Percentiles rank a stretch among this genome's conserved stretches.
These are phyloP conservation scores for Psilopogon haemacephalus DNA, from an alignment of 2,113 vertebrate genomes.

Conservation along the genomic window DNA sequence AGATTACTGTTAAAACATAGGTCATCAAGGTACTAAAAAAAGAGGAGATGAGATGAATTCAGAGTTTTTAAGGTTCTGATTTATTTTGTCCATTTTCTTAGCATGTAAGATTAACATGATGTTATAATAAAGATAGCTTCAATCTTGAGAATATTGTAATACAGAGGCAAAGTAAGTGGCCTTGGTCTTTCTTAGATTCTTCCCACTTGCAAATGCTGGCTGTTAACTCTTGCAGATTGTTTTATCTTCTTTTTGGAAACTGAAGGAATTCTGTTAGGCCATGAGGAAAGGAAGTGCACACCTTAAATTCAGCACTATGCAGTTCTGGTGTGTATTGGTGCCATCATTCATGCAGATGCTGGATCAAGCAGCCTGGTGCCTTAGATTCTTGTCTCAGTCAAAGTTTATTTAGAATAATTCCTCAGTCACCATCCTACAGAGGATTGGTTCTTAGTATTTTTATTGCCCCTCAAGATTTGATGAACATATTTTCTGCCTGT, in stretches of 20 bases:
- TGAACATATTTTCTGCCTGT: neutral
- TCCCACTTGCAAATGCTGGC: neutral
- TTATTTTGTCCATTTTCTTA: neutral
- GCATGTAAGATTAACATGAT: neutral
- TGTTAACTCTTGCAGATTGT: neutral
- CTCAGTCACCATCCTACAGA: fast-evolving
- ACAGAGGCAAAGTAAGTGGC: neutral
- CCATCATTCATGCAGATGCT: neutral
- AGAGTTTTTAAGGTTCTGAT: neutral
- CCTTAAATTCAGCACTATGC: neutral
- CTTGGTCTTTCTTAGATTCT: neutral
- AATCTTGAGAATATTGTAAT: neutral
- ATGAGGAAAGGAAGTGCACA: neutral
- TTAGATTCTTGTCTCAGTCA: neutral
- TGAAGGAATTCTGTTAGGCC: neutral
- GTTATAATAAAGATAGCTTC: neutral
- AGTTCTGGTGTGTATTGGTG: neutral
- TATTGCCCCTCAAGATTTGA: neutral
- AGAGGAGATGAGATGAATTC: neutral
- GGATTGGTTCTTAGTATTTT: neutral
- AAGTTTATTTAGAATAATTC: neutral
- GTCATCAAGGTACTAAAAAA: neutral
- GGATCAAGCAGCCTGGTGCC: neutral
- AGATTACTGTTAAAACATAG: neutral
- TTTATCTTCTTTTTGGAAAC: neutral